Percentiles rank a stretch among this genome's conserved stretches.
phyloP scores from a whole-genome alignment of 2,113 vertebrate genomes.

The Clinocottus analis region DNA sequence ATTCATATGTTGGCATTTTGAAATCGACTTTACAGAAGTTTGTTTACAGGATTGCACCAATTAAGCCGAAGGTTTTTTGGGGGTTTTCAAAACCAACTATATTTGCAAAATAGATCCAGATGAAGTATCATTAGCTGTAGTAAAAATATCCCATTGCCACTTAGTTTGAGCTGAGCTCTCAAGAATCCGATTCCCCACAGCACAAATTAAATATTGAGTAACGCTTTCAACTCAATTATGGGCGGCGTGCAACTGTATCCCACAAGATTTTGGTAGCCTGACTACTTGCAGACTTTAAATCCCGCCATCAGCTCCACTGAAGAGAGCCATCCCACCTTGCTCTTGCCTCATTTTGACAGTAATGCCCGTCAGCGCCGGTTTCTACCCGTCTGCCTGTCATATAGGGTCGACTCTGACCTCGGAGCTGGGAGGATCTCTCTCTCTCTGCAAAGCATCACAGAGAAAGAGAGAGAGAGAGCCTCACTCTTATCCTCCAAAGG shows the following conservation, averaged over 20 bases:
- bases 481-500: slow-evolving; percentile 54
- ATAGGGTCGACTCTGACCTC: slow-evolving; percentile 35
- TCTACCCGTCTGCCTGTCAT: slow-evolving; percentile 30
- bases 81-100: slow-evolving; percentile 29
- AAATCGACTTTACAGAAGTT: slow-evolving; percentile 47
- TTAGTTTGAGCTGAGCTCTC: slow-evolving; percentile 54
- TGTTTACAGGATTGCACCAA: slow-evolving; percentile 58
- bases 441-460: slow-evolving; percentile 25
- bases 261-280: slow-evolving; percentile 34
- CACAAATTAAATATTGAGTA: slow-evolving; percentile 73
- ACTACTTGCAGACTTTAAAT: slow-evolving; percentile 35
- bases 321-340: slow-evolving; percentile 42
- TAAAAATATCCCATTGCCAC: slow-evolving; percentile 55
- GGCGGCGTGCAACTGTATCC: slow-evolving; percentile 38
- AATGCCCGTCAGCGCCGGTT: slow-evolving; percentile 35
- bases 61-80: slow-evolving; percentile 42
- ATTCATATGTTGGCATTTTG: slow-evolving; percentile 49
- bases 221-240: slow-evolving; percentile 72
- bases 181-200: slow-evolving; percentile 58
- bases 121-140: slow-evolving; percentile 58
- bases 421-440: slow-evolving; percentile 40
- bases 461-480: slow-evolving; percentile 50
- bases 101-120: slow-evolving; percentile 46
- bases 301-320: slow-evolving; percentile 38
- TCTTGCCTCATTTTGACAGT: slow-evolving; percentile 51